These are phyloP conservation scores for Clupea harengus DNA, from an alignment of 2,113 vertebrate genomes.

Conservation along the genomic window DNA sequence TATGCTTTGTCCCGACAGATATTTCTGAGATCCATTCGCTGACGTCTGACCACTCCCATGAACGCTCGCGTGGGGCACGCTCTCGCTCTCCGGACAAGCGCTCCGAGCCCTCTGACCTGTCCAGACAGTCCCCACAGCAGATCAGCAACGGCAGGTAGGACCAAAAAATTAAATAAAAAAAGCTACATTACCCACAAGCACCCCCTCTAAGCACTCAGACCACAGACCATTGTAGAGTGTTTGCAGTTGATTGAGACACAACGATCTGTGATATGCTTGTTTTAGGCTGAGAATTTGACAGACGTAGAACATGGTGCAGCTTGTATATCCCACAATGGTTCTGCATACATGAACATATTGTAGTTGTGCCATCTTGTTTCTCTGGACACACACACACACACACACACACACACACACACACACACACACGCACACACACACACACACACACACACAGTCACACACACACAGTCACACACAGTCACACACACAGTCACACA, in stretches of 20 bases:
- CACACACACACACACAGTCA: background rate
- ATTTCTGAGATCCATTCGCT: slow-evolving; percentile 99
- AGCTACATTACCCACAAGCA: background rate
- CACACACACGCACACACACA: background rate
- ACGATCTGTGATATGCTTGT: too few relatives aligned
- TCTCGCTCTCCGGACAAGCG: slow-evolving; percentile 91
- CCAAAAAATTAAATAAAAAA: too few relatives aligned
- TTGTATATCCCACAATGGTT: too few relatives aligned
- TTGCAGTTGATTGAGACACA: too few relatives aligned
- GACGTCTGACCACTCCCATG: slow-evolving; percentile 96
- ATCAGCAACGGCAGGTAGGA: slow-evolving; percentile 95
- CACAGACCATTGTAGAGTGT: too few relatives aligned
- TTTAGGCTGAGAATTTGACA: too few relatives aligned
- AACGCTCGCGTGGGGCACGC: slow-evolving; percentile 79
- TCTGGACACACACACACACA: background rate
- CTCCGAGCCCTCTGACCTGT: slow-evolving; percentile 87
- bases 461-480: background rate
- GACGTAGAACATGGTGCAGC: too few relatives aligned
- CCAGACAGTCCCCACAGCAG: slow-evolving; percentile 89
- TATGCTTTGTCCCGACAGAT: slow-evolving; percentile 73
- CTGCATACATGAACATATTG: too few relatives aligned
- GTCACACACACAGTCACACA: background rate
- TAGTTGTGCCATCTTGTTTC: too few relatives aligned
- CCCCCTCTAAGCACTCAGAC: background rate
- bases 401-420: background rate